Base-by-base conservation (phyloP, 2,888 invertebrate genomes). In the Drosophila trichaetosa region DNA sequence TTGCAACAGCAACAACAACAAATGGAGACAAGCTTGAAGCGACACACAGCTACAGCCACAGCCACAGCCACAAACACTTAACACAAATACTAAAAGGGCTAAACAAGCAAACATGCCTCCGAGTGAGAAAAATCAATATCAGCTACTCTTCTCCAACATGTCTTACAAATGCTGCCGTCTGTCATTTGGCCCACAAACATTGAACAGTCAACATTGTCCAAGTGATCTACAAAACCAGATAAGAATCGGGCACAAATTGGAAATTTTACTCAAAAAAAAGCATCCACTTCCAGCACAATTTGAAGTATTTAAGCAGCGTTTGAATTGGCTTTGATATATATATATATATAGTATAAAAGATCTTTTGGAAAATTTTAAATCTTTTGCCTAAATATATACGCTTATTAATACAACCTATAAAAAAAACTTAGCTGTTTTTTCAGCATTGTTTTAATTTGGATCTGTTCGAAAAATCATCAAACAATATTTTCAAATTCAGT, bases 71-170 rank as follows among this genome's bases (percentile, higher is more conserved):
- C 61, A 77, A 82, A 74, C 84, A 88, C 83, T 88, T 90, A 90
- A 76, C 90, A 79, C 76, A 72, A 77, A 73, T 75, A 83, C 56
- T 81, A 81, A 85, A 83, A 83, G 75, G 70, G 67, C 71, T 66
- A 82, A 74, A 60, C 74, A 83, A 69, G 66, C 69, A 69, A 46
- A 58, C 57, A 49, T 31, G 48, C 53, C 61, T 24, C 48, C 34
- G 58, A 71, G 70, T 76, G 76, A 74, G 81, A 87, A 89, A 87
- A 77, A 73, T 69, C 83, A 83, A 86, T 79, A 79, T 67, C 54
- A 73, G 69, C 90, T 90, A 72, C 79, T 79, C 75, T 71, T 77
- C 63, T 24, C 46, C 79, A 78, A 79, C 63, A 76, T 68, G 51
- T 58, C 49, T 63, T 64, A 71, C 71, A 68, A 69, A 60, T 73